Base-by-base conservation (phyloP, 1,140 invertebrate genomes). In the Tetragonula clypearis region DNA sequence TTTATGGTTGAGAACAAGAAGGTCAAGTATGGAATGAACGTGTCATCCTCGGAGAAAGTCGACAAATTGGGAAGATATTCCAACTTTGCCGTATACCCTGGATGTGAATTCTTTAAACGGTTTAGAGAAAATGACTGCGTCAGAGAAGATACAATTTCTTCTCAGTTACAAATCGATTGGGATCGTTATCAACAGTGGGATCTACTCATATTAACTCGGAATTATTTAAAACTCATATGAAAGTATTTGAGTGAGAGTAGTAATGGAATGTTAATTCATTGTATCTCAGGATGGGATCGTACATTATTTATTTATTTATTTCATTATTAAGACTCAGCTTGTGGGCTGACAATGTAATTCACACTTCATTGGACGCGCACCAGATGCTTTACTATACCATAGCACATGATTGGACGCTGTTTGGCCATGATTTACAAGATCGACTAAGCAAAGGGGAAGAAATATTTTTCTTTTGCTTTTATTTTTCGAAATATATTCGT, bases 241-340 rank as follows among this genome's bases (percentile, higher is more conserved):
- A 96, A 96, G 87, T 97, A 97, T 90, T 94, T 98, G 72, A 96
- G 95, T 87, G 96, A 97, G 91, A 96, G 95, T 74, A 96, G 94
- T 88, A 95, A 94, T 76, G 97, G 97, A n/a, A 92, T 98, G 83
- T 92, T 98, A n/a, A 96, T 98, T 62, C 98, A 98, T 92, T 98
- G 98, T 94, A 98, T 98, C 88, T 98, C 97, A 88, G 97, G 98
- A 15, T 98, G 98, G 98, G 98, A 98, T 94, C 95, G 98, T 35
- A 98, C 98, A 4, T 98, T 98, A n/a, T n/a, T n/a, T n/a, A n/a
- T 1, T 92, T 98, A 72, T 98, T 98, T 92, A 96, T 98, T 55
- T 98, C 97, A 1, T 91, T 98, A 2, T 90, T 98, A 49, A 95
- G 98, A 35, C 93, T 98, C 53, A 97, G 97, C 72, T 93, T 98